Base-by-base conservation (phyloP, 2,113 vertebrate genomes). In the Ondatra zibethicus region DNA sequence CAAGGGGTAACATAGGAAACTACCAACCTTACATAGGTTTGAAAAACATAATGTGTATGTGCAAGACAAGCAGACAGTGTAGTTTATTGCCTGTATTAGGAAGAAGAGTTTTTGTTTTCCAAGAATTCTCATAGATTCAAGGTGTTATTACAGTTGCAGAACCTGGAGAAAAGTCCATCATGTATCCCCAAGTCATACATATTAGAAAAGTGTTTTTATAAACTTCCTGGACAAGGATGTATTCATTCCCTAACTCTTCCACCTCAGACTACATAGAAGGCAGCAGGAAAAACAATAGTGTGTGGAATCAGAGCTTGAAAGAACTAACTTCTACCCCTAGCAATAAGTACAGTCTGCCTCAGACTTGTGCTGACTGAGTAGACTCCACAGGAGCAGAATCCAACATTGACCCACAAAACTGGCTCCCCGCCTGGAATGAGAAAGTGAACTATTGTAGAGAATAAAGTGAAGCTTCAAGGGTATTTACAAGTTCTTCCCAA, bases 221-320 rank as follows among this genome's bases (percentile, higher is more conserved):
- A 78, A 3, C 5, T 5, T 65, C 33, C 27, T 29, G 27, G 7
- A 78, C 55, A 25, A 4, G 3, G 14, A 0, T 1, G 2, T 23
- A 42, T 76, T 16, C 5, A 29, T 65, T 16, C 3, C 33, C 58
- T 31, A 70, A 36, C 23, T 82, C 13, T 16, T n/a, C 36, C 17
- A n/a, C 31, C 58, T 91, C 58, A 77, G 12, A 65, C 73, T 47
- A 66, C 7, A 68, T 66, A 94, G 66, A 27, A 42, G 91, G 36
- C 45, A 84, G 42, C 1, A 72, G 36, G 25, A 13, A 92, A 93
- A 84, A 45, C 13, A 63, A 36, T 45, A 86, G 21, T 31, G 68
- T 17, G 29, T 73, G 9, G 55, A 97, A 88, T 95, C 92, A 96
- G 39, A 81, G 72, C 91, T 76, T 1, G 23, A 91, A 97, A 97